phyloP scores from a whole-genome alignment of 2,113 vertebrate genomes.

The Carassius carassius region DNA sequence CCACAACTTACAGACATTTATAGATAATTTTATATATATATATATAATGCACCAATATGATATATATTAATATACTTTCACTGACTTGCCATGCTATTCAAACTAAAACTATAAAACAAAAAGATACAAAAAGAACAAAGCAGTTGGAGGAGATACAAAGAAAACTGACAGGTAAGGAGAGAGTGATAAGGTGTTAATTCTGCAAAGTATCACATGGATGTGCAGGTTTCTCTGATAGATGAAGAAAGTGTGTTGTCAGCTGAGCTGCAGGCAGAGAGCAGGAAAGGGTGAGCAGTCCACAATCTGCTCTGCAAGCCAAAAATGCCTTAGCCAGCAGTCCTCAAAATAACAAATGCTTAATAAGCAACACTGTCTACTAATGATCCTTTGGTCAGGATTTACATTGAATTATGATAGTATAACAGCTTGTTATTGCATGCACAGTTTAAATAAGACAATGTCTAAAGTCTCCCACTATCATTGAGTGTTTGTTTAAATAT shows the following conservation, averaged over 20 bases:
- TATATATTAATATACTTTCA: not conserved
- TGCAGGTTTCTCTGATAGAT: conserved; percentile 60
- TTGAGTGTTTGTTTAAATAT: not conserved
- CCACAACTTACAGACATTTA: no score
- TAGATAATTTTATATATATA: no score
- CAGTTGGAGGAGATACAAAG: not conserved
- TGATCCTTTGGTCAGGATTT: conserved; percentile 20
- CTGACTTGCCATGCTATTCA: not conserved
- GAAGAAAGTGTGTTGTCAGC: conserved; percentile 55
- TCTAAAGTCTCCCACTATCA: not conserved
- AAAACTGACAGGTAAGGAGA: conserved; percentile 24
- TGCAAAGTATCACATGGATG: conserved; percentile 48
- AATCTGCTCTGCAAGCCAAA: conserved; percentile 14
- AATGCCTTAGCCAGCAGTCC: not conserved
- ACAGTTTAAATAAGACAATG: conserved; percentile 21
- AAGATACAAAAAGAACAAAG: not conserved
- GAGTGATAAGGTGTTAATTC: conserved; percentile 20
- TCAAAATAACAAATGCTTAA: conserved; percentile 24
- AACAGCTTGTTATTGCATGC: conserved; percentile 22
- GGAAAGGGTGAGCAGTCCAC: conserved; percentile 24
- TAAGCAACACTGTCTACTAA: conserved; percentile 25
- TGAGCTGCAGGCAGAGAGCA: conserved; percentile 61
- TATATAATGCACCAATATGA: not conserved
- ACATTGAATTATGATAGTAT: conserved; percentile 28
- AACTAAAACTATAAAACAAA: not conserved